Evolutionary conservation across 2,888 invertebrate genomes (phyloP), one percentile per base, ranked within the genome.

Genomic region (Protonemura montana): DNA sequence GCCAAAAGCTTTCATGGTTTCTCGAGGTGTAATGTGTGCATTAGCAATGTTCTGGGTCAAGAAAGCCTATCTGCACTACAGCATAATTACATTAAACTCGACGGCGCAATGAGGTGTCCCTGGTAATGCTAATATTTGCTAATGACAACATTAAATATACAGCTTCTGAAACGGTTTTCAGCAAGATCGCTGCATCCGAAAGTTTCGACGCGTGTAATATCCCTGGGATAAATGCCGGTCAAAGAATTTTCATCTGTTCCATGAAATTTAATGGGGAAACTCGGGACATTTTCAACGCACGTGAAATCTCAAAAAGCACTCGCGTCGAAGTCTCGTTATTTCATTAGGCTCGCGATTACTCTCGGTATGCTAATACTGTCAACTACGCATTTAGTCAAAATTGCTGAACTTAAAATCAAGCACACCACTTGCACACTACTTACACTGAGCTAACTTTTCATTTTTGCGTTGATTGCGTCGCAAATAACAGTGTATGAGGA

Each of bases 141-240:
- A 84, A 84, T 84, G 42, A 59, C 26, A 76, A 29, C 76, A 84
- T 84, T 84, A 84, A 76, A 84, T 76, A 42, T 41, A 83, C 59
- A 59, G 59, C 59, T 59, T 10, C 16, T 21, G 59, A 59, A 59
- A 59, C 13, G 59, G 13, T 59, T n/a, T 21, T 21, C 59, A 59
- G 59, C 1, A 59, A 13, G 59, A 59, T 59, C 59, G 59, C 59
- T 21, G 21, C 35, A 35, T 35, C 13, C 16, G 59, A 59, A 59
- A 59, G 59, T 59, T 59, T 10, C 59, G 59, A 59, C 59, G 59
- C 59, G 16, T 59, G 59, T 59, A 59, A 59, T 59, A 59, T 59
- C 21, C 1, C 59, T 59, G 2, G 13, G n/a, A 10, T 59, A 59
- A 59, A 21, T 13, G 59, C 21, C 59, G 59, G 59, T 59, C 59